A percentile compares a stretch with the other conserved stretches of the same genome.
Evolutionary conservation across 2,888 invertebrate genomes (phyloP).

Genomic region (Dolichomitus sp.): DNA sequence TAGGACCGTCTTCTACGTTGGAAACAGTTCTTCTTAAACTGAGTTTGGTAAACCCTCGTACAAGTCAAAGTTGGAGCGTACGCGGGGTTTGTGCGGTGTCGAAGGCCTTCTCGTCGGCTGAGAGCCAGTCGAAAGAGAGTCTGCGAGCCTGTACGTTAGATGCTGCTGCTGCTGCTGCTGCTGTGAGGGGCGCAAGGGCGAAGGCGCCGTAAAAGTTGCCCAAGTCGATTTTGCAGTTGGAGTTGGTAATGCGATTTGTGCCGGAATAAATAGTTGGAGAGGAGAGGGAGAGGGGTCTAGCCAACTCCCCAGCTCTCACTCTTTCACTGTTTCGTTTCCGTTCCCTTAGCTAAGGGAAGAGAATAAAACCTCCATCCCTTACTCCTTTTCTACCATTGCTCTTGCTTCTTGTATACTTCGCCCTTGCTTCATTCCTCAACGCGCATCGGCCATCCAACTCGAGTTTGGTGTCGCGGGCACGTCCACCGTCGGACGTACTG

Average conservation of each 20-base stretch:
- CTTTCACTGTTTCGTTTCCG: slow-evolving; percentile 64
- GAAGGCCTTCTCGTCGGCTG: slow-evolving; percentile 56
- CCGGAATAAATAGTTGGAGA: slow-evolving; percentile 83
- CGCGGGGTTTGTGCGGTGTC: slow-evolving; percentile 70
- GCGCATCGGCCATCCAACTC: slow-evolving; percentile 63
- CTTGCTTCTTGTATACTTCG: slow-evolving; percentile 36
- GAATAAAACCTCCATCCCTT: slow-evolving; percentile 6
- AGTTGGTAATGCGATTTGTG: slow-evolving; percentile 86
- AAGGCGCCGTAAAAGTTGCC: slow-evolving; percentile 84
- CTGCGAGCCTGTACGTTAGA: slow-evolving; percentile 59
- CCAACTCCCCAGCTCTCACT: slow-evolving; percentile 54
- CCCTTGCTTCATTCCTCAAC: slow-evolving; percentile 40
- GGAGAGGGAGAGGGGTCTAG: slow-evolving; percentile 20
- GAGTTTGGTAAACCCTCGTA: slow-evolving; percentile 85
- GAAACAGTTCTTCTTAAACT: slow-evolving; percentile 85
- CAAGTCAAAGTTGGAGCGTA: slow-evolving; percentile 84
- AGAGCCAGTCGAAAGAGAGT: slow-evolving; percentile 44
- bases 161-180: slow-evolving; percentile 39
- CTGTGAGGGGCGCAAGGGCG: slow-evolving; percentile 73
- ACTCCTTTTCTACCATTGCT: slow-evolving; percentile 18
- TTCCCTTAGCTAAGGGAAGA: slow-evolving; percentile 6
- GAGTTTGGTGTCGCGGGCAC: slow-evolving; percentile 80
- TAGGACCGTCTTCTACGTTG: slow-evolving; percentile 69
- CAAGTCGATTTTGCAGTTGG: slow-evolving; percentile 86
- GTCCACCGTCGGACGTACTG: slow-evolving; percentile 78